phyloP scores from a whole-genome alignment of 2,888 invertebrate genomes.

The Punctoribates punctum region DNA sequence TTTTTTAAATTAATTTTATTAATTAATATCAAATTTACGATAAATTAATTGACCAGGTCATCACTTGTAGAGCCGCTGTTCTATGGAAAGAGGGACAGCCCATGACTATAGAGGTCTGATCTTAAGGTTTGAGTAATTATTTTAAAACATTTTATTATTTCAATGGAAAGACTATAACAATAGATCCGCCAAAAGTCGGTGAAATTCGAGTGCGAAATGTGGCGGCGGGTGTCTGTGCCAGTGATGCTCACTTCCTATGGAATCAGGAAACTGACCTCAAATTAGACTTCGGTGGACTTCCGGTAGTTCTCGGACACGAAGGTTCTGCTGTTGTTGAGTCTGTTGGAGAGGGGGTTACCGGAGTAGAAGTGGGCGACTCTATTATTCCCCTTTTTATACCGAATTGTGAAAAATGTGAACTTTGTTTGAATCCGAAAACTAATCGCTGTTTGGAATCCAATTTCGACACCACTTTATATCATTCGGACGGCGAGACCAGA shows the following conservation, averaged over 20 bases:
- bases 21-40: too few relatives aligned
- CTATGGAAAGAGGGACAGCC: too few relatives aligned
- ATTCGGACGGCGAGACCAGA: neutral
- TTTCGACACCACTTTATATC: conserved; percentile 34
- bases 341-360: conserved; percentile 4
- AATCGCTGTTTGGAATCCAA: conserved; percentile 57
- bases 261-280: neutral
- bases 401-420: conserved; percentile 58
- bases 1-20: too few relatives aligned
- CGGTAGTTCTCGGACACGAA: conserved; percentile 38
- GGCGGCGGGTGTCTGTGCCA: conserved; percentile 41
- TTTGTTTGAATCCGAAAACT: conserved; percentile 58
- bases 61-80: too few relatives aligned
- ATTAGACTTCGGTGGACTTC: neutral
- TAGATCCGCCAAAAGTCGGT: conserved; percentile 31
- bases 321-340: conserved; percentile 38
- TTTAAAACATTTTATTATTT: too few relatives aligned
- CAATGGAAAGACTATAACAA: neutral
- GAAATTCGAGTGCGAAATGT: conserved; percentile 38
- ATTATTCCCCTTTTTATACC: conserved; percentile 59
- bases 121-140: too few relatives aligned
- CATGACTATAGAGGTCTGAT: too few relatives aligned
- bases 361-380: conserved; percentile 54
- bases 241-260: conserved; percentile 34
- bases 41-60: too few relatives aligned